Conservation (phyloP, 2,797 vertebrate genomes). For the Lindbergichthys nudifrons region DNA sequence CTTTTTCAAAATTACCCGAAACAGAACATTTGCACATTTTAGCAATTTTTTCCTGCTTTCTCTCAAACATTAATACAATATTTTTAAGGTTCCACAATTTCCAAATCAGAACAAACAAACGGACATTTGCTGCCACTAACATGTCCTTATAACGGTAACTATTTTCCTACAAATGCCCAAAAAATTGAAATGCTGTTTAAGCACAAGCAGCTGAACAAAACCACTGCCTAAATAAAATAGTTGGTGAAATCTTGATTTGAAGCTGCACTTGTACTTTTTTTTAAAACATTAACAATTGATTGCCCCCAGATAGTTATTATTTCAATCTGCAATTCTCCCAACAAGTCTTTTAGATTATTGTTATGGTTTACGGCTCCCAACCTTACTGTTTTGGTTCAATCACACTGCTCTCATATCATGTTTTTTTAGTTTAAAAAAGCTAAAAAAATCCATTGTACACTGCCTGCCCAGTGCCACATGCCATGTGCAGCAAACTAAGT, state of each 20-base stretch:
- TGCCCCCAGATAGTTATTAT: background rate
- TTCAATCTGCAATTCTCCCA: background rate
- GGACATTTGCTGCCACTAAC: conserved; percentile 21
- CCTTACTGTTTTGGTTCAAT: background rate
- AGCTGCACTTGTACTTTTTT: background rate
- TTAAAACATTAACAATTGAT: background rate
- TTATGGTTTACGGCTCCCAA: conserved; percentile 10
- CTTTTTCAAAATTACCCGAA: conserved; percentile 19
- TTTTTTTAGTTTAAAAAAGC: background rate
- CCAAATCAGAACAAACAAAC: conserved; percentile 10
- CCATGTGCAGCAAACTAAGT: conserved; percentile 29
- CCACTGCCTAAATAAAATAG: background rate
- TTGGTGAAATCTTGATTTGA: background rate
- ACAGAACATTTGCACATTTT: conserved; percentile 26
- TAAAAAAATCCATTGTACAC: background rate
- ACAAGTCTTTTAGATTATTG: background rate
- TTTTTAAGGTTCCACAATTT: background rate
- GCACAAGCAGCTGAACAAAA: background rate
- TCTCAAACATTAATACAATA: background rate
- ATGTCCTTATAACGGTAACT: conserved; percentile 17
- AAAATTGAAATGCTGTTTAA: background rate
- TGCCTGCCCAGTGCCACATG: conserved; percentile 21
- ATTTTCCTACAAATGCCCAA: background rate
- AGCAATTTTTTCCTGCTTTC: conserved; percentile 28
- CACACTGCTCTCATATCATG: background rate